Evolutionary conservation across 2,113 vertebrate genomes (phyloP), one percentile per base, ranked within the genome.

Genomic region (Poecile atricapillus): DNA sequence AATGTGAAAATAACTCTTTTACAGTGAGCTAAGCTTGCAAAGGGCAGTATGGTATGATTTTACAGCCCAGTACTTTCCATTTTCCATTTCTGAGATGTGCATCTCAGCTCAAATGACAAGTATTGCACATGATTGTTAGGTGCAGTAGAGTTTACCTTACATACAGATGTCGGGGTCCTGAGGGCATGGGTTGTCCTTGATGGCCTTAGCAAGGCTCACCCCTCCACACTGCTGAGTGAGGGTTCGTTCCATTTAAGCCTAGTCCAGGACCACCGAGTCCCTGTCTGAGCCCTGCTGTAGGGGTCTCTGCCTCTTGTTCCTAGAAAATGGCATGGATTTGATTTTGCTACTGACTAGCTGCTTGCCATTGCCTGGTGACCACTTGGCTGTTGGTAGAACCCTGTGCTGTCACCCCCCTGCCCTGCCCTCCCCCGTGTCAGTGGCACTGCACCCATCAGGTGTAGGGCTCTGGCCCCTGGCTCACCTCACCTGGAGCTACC

Each of bases 1-100:
- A 96, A 88, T 25, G 27, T 60, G 50, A 94, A 91, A 95, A 85
- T 83, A 92, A 63, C 63, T 63, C 50, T 87, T 87, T 89, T 87
- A 60, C 59, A 69, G 73, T 24, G n/a, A 73, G 67, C 41, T 85
- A 89, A 74, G 47, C 49, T 78, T 81, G 49, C 46, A 60, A 90
- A 89, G 76, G 63, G 58, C 73, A 92, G 35, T 37, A n/a, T 56
- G 44, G 31, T 88, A n/a, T 89, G 70, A 85, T 95, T 95, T 95
- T 93, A 95, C 70, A 96, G 90, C 74, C 63, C 17, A 43, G 27
- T 53, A 70, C 89, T 75, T 94, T 84, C 56, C 37, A 67, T 94
- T 92, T 92, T 65, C 68, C 37, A 31, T 95, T 96, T 69, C 50
- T 90, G 75, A 88, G 75, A 49, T 67, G 30, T 28, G 27, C 46